phyloP scores from a whole-genome alignment of 2,113 vertebrate species.

The Bucco capensis region DNA sequence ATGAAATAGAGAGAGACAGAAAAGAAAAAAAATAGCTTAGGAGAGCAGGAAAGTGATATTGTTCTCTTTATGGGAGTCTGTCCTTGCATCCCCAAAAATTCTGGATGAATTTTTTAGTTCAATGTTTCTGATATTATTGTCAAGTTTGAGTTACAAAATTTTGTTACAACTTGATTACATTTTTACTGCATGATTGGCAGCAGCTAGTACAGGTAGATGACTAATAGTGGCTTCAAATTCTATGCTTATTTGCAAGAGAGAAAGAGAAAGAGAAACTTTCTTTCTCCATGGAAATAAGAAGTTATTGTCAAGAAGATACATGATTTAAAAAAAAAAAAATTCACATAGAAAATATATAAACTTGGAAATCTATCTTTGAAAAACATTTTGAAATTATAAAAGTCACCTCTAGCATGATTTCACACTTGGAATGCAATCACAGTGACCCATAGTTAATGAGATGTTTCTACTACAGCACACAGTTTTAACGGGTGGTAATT shows the following conservation, averaged over 20 bases:
- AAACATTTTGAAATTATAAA: not conserved
- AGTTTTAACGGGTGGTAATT: conserved; percentile 36
- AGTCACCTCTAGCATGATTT: not conserved
- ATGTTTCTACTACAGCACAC: not conserved
- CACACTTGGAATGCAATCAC: conserved; percentile 21
- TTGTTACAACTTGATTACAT: not conserved
- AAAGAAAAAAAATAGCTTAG: not conserved
- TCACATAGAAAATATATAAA: not conserved
- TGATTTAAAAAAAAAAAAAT: not conserved
- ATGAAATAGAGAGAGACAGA: not conserved
- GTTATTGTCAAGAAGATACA: not conserved
- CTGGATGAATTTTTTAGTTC: not conserved
- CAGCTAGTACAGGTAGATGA: not conserved
- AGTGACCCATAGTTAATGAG: not conserved
- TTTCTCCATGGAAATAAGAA: not conserved
- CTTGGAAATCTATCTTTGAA: not conserved
- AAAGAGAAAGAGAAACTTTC: not conserved
- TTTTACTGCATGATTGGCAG: not conserved
- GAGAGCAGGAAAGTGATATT: not conserved
- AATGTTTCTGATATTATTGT: not conserved
- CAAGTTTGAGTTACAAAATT: not conserved
- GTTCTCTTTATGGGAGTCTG: not conserved
- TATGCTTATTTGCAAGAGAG: not conserved
- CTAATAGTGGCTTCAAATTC: not conserved
- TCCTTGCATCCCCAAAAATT: not conserved